Conservation (phyloP, 1,140 invertebrate species). For the Atta colombica region DNA sequence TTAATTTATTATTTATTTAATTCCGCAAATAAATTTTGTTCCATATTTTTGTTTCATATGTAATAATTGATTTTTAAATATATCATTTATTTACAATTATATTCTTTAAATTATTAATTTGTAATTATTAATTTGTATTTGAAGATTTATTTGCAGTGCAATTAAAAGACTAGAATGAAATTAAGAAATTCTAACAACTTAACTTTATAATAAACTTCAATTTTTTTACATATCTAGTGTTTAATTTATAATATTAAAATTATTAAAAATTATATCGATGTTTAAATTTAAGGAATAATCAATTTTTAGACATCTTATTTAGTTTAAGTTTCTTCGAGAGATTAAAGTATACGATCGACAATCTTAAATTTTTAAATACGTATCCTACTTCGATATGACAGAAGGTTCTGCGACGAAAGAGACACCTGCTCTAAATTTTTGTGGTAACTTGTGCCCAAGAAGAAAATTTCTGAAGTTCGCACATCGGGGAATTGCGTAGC, state of each 20-base stretch:
- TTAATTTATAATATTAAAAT: not conserved
- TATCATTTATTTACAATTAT: not conserved
- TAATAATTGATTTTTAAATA: not conserved
- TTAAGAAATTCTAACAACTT: not conserved
- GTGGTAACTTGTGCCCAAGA: not conserved
- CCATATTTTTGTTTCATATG: not conserved
- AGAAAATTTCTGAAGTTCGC: conserved; percentile 32
- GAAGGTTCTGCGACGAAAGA: conserved; percentile 19
- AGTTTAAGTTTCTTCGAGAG: conserved; percentile 15
- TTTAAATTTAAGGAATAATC: not conserved
- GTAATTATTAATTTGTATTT: not conserved
- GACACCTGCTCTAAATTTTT: conserved; percentile 30
- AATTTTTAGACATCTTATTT: not conserved
- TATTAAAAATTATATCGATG: not conserved
- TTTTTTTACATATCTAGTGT: not conserved
- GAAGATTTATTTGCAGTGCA: not conserved
- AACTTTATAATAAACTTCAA: not conserved
- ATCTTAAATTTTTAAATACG: conserved; percentile 31
- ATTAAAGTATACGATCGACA: not conserved
- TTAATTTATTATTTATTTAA: not conserved
- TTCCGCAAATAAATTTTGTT: not conserved
- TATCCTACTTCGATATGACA: not conserved
- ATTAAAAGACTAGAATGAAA: not conserved
- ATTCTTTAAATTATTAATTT: conserved; percentile 14
- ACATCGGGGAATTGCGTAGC: conserved; percentile 38